Base-by-base conservation (phyloP, 2,797 vertebrate species). In the Helarctos malayanus region DNA sequence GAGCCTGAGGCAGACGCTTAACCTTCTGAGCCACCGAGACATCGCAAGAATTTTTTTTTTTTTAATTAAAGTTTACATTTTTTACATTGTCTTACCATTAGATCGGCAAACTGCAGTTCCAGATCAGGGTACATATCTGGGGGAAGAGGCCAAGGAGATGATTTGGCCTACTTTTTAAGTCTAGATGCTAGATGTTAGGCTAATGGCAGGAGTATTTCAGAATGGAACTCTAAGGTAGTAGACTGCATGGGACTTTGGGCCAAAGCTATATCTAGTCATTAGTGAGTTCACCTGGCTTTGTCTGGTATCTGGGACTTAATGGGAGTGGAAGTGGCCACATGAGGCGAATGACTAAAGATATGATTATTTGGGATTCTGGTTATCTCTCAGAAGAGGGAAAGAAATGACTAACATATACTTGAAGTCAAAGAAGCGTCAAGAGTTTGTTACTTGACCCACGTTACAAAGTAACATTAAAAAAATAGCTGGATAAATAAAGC, bases 381-480 rank as follows among this genome's bases (percentile, higher is more conserved):
- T 54, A n/a, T 78, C 45, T 84, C n/a, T 94, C 52, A 61, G 47
- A 85, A 88, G 27, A 78, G 7, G 79, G 47, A 59, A 92, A 38
- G 57, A 88, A 89, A 76, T 94, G 14, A 52, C 19, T 92, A 59
- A 75, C 25, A 19, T 52, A 78, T 61, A 47, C 4, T 61, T 54
- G 25, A 96, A 87, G 47, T 78, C 61, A 89, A 7, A 76, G 57
- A 93, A 93, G 23, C 49, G 21, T 71, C 61, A 89, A 79, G 32
- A 81, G n/a, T 68, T 92, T 84, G 35, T 92, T 79, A 73, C 47
- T 92, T 94, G 32, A 57, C 32, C 32, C 29, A 49, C 21, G 41
- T 89, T 10, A 83, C n/a, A 95, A 87, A 81, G 19, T 92, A 85
- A 80, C 71, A 57, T 92, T 84, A 32, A 63, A 91, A 71, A 80